Conservation (phyloP, 2,797 vertebrate genomes). For the Centroberyx gerrardi region DNA sequence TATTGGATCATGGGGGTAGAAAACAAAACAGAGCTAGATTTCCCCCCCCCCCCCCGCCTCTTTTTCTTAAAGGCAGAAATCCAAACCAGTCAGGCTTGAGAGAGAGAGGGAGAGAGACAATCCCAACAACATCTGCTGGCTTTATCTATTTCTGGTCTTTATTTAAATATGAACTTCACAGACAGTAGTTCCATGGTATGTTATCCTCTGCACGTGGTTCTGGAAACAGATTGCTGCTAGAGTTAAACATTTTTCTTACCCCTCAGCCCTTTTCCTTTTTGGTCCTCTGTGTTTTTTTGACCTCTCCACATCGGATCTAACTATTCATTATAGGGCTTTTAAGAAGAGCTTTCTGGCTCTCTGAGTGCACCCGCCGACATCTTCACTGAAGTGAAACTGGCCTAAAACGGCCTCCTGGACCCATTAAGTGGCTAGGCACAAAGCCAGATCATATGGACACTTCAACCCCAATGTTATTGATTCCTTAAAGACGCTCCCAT, state of each 20-base stretch:
- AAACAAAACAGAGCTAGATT: conserved; percentile 40
- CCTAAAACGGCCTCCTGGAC: conserved; percentile 58
- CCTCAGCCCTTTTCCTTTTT: conserved; percentile 58
- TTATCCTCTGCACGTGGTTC: conserved; percentile 59
- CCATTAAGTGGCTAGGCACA: conserved; percentile 55
- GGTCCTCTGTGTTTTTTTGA: conserved; percentile 49
- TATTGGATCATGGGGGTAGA: conserved; percentile 61
- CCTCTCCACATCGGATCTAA: conserved; percentile 62
- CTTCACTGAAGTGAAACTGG: conserved; percentile 47
- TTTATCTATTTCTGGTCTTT: conserved; percentile 40
- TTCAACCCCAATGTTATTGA: conserved; percentile 48
- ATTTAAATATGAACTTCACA: conserved; percentile 45
- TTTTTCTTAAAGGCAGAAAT: conserved; percentile 37
- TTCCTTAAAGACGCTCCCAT: conserved; percentile 50
- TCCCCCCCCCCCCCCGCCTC: too few relatives aligned
- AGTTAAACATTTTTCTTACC: conserved; percentile 34
- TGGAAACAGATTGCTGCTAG: conserved; percentile 45
- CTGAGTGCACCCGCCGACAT: conserved; percentile 68
- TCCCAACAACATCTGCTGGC: conserved; percentile 59
- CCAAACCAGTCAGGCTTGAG: conserved; percentile 52
- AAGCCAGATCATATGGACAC: conserved; percentile 61
- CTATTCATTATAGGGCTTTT: conserved; percentile 73
- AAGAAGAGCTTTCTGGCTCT: conserved; percentile 53
- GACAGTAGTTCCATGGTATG: conserved; percentile 56
- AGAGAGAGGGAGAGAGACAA: conserved; percentile 27